Percentiles rank a stretch among this genome's conserved stretches.
Evolutionary conservation across 2,797 vertebrate species (phyloP).

Genomic region (Typhlichthys subterraneus): DNA sequence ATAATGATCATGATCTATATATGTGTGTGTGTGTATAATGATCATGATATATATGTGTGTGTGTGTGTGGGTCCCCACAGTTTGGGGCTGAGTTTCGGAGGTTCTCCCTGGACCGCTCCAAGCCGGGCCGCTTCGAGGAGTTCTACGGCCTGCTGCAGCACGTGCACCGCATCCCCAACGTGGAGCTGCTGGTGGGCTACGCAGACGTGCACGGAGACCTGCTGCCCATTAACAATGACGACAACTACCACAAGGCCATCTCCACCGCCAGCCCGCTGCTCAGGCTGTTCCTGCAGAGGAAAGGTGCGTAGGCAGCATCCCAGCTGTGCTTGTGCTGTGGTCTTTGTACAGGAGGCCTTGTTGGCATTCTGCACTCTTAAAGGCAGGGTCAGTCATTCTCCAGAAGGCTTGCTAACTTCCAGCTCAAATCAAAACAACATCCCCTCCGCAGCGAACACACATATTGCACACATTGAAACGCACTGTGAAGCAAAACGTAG

Average conservation of each 20-base stretch:
- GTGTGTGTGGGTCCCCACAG: conserved; percentile 60
- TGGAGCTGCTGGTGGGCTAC: conserved; percentile 94
- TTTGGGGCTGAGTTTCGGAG: conserved; percentile 97
- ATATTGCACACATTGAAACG: no score
- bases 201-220: conserved; percentile 94
- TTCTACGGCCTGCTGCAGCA: conserved; percentile 96
- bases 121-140: conserved; percentile 95
- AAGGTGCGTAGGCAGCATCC: conserved; percentile 80
- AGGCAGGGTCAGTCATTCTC: no score
- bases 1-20: background rate
- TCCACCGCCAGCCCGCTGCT: conserved; percentile 92
- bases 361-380: background rate
- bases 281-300: conserved; percentile 93
- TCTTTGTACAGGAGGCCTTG: no score
- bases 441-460: background rate
- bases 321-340: no score
- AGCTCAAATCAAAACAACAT: background rate
- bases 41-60: background rate
- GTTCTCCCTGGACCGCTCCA: conserved; percentile 94
- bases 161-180: conserved; percentile 94
- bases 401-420: no score
- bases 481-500: no score
- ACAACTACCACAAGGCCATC: conserved; percentile 97
- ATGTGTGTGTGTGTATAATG: conserved; percentile 6
- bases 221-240: conserved; percentile 96